Base-by-base conservation (phyloP, 2,888 invertebrate genomes). In the Thereva unica region DNA sequence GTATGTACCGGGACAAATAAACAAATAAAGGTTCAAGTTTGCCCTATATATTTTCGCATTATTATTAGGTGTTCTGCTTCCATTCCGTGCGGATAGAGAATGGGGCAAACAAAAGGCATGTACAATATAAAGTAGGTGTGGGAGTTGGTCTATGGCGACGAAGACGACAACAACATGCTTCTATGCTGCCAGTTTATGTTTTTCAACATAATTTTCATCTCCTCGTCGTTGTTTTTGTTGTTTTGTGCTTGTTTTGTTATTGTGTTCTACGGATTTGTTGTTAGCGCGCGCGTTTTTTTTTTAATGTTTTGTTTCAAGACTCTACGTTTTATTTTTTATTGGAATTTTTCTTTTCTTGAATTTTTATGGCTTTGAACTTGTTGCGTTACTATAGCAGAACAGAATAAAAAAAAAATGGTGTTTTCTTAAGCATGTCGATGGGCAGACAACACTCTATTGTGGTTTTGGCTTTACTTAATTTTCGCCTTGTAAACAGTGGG, bases 311-410 rank as follows among this genome's bases (percentile, higher is more conserved):
- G 23, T 23, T 23, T 23, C 23, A 23, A 23, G 23, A 23, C 1
- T 1, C 23, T 23, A 23, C 47, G 59, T 59, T 59, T 49, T 59
- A 8, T 59, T 59, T 59, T 38, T 35, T 35, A 50, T 50, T 49
- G 40, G 37, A 23, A 10, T 12, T 41, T 49, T 47, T 53, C 64
- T 23, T 54, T 42, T 41, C 52, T 64, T 56, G n/a, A 35, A 44
- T 35, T 49, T 47, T 64, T 56, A 59, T 55, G 47, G 40, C 45
- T 64, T 63, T 50, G 61, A 61, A 61, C 61, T 61, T 61, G 61
- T 61, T 61, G 50, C 61, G 23, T 23, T 23, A 2, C 23, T 1
- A 23, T 23, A 2, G 23, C 23, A 23, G 23, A 23, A 23, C 23
- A 23, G 23, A 23, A 23, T 2, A 23, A 23, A 23, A 23, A 23